Evolutionary conservation across 2,113 vertebrate genomes (phyloP), one percentile per base, ranked within the genome.

Genomic region (Eptesicus fuscus): DNA sequence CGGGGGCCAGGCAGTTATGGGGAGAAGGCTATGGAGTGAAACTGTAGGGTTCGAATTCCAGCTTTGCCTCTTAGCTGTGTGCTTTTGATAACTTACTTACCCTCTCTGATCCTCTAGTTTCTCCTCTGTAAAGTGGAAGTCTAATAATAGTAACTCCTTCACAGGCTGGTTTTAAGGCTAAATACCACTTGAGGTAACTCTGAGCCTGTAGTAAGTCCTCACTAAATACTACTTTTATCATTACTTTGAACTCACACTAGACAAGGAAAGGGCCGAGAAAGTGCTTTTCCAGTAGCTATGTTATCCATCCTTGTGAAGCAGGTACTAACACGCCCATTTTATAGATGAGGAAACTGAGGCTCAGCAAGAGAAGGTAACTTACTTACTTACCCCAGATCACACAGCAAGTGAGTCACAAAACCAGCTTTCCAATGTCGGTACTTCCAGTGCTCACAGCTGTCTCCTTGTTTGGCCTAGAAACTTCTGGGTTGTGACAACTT

Each of bases 311-410:
- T 61, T 18, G 9, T 18, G 30, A 90, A 90, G 71, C 88, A 92
- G 77, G 79, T 32, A 37, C 59, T 32, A 3, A 47, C 40, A 0
- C 25, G 51, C 40, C 78, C 59, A 92, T 84, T 95, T 96, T 73
- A 65, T 7, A 89, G 89, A 77, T 37, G 67, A 88, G 83, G 73
- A 94, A 78, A 93, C 69, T 2, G 53, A 96, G 90, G 76, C 51
- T 74, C 53, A 83, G 83, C 83, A 91, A 77, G 84, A 63, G 82
- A 12, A 89, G 63, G 59, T 20, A 49, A 93, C 37, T 78, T 59
- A 61, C 37, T 74, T 56, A 59, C 49, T 49, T 16, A 49, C 30
- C 49, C 28, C 77, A 53, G 83, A 51, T 77, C 37, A 83, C 93
- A 93, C 69, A 86, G 71, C 37, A 37, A 79, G 20, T 18, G 53